These are phyloP conservation scores for Apamea sordens DNA, from an alignment of 2,888 invertebrate species.

Conservation along the genomic window DNA sequence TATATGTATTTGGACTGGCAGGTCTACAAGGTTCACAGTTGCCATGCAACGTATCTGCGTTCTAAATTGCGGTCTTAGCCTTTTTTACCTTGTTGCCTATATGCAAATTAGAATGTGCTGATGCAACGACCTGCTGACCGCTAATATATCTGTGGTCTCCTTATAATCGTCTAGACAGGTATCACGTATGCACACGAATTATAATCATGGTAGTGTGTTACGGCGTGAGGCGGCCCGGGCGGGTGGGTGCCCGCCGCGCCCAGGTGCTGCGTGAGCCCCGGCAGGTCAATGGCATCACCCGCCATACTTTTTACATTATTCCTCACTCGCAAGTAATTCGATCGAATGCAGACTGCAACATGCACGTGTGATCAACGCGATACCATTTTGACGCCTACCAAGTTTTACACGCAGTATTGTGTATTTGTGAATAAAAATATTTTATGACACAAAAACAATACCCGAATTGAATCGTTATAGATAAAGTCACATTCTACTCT, in stretches of 20 bases:
- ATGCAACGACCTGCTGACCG: conserved; percentile 44
- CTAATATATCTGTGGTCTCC: conserved; percentile 29
- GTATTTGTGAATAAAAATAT: conserved; percentile 16
- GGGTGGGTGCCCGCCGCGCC: conserved; percentile 63
- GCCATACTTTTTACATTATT: conserved; percentile 70
- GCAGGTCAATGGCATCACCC: conserved; percentile 77
- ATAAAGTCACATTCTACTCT: conserved; percentile 55
- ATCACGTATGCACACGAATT: conserved; percentile 37
- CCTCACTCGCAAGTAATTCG: conserved; percentile 69
- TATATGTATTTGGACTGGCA: conserved; percentile 9
- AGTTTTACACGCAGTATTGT: conserved; percentile 25
- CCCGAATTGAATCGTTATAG: conserved; percentile 52
- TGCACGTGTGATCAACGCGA: conserved; percentile 23
- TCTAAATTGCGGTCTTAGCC: conserved; percentile 4
- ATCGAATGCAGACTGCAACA: conserved; percentile 60
- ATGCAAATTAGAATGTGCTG: conserved; percentile 22
- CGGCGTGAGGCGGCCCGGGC: conserved; percentile 45
- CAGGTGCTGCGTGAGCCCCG: conserved; percentile 63
- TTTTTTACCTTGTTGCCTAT: conserved; percentile 34
- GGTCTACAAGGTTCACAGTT: conserved; percentile 3
- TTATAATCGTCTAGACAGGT: conserved; percentile 37
- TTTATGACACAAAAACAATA: conserved; percentile 39
- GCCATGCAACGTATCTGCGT: conserved; percentile 13
- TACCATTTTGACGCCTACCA: conserved; percentile 2
- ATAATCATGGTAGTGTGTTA: conserved; percentile 47